phyloP scores from a whole-genome alignment of 1,140 invertebrate species.

The Drosophila jambulina region DNA sequence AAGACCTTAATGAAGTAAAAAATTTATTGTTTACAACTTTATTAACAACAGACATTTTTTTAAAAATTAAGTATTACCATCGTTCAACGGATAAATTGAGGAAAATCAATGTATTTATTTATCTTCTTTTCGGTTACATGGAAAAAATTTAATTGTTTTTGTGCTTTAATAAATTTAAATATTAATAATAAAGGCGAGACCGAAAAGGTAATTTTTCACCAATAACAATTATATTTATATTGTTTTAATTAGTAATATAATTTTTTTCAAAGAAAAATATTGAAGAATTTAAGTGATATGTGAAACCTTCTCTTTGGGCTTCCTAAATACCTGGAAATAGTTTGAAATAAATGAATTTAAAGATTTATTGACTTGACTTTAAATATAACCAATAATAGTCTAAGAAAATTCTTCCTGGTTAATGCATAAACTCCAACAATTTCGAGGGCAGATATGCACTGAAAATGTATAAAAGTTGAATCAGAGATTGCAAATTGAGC shows the following conservation, averaged over 20 bases:
- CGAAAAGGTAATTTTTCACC: background rate
- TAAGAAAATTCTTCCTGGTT: background rate
- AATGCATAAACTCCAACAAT: background rate
- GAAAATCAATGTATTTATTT: background rate
- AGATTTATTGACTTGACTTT: background rate
- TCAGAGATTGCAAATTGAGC: slow-evolving; percentile 28
- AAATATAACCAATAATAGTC: background rate
- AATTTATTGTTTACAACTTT: background rate
- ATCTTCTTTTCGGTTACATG: background rate
- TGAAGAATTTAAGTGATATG: background rate
- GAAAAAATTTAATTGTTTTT: background rate
- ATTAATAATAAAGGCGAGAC: background rate
- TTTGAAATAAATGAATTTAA: background rate
- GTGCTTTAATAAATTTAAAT: no score
- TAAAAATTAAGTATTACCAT: background rate
- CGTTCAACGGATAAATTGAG: background rate
- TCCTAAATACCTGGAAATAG: no score
- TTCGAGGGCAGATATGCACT: slow-evolving; percentile 16
- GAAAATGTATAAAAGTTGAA: background rate
- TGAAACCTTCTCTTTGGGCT: background rate
- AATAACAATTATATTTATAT: no score
- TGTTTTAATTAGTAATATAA: background rate
- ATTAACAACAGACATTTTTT: no score
- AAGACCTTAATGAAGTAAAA: background rate
- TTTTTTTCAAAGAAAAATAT: background rate